Conservation (phyloP, 2,797 vertebrate species). For the Erpetoichthys calabaricus region DNA sequence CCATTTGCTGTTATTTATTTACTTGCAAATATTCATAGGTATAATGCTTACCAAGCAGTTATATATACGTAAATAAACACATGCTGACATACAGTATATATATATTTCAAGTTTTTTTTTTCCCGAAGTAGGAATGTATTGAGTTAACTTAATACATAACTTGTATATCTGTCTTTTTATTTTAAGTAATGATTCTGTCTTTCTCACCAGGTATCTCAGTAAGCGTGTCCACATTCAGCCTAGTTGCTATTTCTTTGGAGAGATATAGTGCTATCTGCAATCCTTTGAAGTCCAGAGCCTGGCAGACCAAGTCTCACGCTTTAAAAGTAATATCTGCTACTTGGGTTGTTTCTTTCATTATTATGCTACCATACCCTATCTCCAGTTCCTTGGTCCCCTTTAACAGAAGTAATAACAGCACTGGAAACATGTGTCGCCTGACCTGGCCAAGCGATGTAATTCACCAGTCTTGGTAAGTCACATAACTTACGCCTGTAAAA, state of each 20-base stretch:
- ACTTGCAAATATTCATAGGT: too few species aligned
- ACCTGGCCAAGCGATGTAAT: slow-evolving; percentile 68
- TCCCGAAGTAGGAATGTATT: too few species aligned
- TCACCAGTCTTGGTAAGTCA: slow-evolving; percentile 83
- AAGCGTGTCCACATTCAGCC: slow-evolving; percentile 86
- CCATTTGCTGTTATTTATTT: too few species aligned
- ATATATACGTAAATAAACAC: too few species aligned
- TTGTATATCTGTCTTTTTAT: too few species aligned
- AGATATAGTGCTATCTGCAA: slow-evolving; percentile 94
- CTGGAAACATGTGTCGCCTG: slow-evolving; percentile 83
- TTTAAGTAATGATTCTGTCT: slow-evolving; percentile 2
- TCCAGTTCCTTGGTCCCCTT: slow-evolving; percentile 80
- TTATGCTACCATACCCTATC: slow-evolving; percentile 90
- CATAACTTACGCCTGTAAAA: not conserved
- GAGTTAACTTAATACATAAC: too few species aligned
- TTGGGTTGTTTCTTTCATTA: slow-evolving; percentile 73
- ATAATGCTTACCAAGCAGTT: too few species aligned
- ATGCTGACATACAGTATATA: too few species aligned
- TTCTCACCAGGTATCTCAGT: slow-evolving; percentile 70
- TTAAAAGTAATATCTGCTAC: slow-evolving; percentile 80
- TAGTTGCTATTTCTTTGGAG: slow-evolving; percentile 93
- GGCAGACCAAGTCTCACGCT: slow-evolving; percentile 95
- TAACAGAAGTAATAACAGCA: slow-evolving; percentile 74
- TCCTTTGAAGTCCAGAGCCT: slow-evolving; percentile 78
- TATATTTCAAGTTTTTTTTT: too few species aligned